A percentile compares a stretch with the other conserved stretches of the same genome.
Conservation (phyloP, 2,888 invertebrate species). For the Agonopterix arenella region DNA sequence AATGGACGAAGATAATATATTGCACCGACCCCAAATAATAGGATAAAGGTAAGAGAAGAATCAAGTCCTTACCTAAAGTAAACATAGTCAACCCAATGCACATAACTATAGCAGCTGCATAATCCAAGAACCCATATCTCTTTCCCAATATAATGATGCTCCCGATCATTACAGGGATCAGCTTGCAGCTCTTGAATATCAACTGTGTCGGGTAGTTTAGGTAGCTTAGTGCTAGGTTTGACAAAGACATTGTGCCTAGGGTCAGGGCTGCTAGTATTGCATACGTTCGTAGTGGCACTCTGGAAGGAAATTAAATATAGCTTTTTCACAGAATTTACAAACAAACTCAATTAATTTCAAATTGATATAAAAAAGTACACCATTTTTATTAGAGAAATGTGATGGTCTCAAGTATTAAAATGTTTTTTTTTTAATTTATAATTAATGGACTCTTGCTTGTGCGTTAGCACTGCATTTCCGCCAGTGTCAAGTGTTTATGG, state of each 20-base stretch:
- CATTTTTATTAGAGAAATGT: too few species aligned
- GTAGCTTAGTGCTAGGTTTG: slow-evolving; percentile 95
- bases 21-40: too few species aligned
- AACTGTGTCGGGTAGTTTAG: slow-evolving; percentile 98
- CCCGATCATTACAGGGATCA: slow-evolving; percentile 96
- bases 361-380: too few species aligned
- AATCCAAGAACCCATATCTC: slow-evolving; percentile 88
- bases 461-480: too few species aligned
- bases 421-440: too few species aligned
- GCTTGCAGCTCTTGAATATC: slow-evolving; percentile 98
- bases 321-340: too few species aligned
- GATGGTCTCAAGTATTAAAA: too few species aligned
- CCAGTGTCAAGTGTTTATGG: too few species aligned
- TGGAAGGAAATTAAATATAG: slow-evolving; percentile 51
- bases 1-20: too few species aligned
- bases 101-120: slow-evolving; percentile 90
- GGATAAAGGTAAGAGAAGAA: too few species aligned
- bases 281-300: slow-evolving; percentile 91
- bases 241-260: slow-evolving; percentile 96
- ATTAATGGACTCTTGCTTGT: too few species aligned
- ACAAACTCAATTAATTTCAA: too few species aligned
- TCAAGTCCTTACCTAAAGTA: slow-evolving; percentile 82
- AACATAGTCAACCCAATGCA: slow-evolving; percentile 94
- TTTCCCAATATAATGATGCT: slow-evolving; percentile 95
- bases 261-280: slow-evolving; percentile 89